Evolutionary conservation across 1,140 invertebrate species (phyloP), one percentile per base, ranked within the genome.

Genomic region (Araneus ventricosus): DNA sequence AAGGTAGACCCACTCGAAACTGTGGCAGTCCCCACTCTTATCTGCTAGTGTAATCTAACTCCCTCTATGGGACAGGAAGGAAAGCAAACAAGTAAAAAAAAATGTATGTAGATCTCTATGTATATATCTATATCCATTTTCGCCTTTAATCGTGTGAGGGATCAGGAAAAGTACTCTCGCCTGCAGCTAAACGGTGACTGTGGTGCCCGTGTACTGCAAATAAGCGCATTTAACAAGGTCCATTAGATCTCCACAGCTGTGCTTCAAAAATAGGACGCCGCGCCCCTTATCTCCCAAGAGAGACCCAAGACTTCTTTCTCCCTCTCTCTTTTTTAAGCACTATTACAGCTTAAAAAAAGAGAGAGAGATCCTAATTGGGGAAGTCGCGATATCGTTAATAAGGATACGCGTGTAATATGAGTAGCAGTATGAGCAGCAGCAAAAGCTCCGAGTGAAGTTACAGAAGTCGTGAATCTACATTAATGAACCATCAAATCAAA

Each of bases 211-310:
- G 91, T 87, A 88, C 84, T 80, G 91, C 88, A 93, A 93, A 93
- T 93, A 93, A 93, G 92, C 57, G 88, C 92, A 85, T 93, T 93
- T 89, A 93, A 63, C 88, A 93, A 90, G 92, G 57, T 89, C 92
- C 92, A 93, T 93, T 93, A 89, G 92, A 37, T 93, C 92, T 93
- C 88, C 92, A 90, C 92, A 93, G 92, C 92, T 93, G 92, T 90
- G 70, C 63, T 27, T 45, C 85, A n/a, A 87, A 87, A 84, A 84
- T 84, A 84, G 82, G 82, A 52, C 52, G 70, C 30, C 82, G 82
- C 82, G 30, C 90, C 63, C 61, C 37, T 67, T 37, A 10, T n/a
- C 37, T 27, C 39, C 82, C 80, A 37, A 39, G 89, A 59, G 89
- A 84, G 14, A 45, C 52, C 34, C 75, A 67, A 92, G 67, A 87